phyloP scores from a whole-genome alignment of 2,797 vertebrate species.

The Pachyuromys duprasi region DNA sequence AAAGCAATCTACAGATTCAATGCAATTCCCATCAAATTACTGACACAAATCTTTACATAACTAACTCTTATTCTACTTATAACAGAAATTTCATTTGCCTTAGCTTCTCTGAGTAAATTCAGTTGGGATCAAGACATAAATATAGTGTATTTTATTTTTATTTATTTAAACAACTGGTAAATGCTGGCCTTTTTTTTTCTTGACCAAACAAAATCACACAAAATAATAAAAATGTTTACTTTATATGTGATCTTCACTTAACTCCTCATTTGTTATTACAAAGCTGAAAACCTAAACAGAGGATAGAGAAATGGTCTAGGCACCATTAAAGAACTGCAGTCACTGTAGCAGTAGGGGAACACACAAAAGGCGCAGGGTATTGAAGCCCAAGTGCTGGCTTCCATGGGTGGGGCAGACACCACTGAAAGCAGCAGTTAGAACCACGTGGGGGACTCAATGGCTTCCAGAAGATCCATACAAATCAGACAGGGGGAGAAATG shows the following conservation, averaged over 20 bases:
- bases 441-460: not conserved
- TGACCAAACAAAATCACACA: not conserved
- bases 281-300: not conserved
- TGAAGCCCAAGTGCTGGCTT: no score
- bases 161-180: not conserved
- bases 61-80: not conserved
- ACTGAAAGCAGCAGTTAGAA: not conserved
- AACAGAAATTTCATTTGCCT: not conserved
- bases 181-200: not conserved
- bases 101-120: not conserved
- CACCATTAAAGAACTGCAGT: not conserved
- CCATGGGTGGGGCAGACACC: not conserved
- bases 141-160: not conserved
- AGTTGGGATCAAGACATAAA: not conserved
- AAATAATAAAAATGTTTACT: not conserved
- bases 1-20: no score
- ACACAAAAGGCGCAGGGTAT: rapidly evolving
- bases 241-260: not conserved
- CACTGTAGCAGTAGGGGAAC: not conserved
- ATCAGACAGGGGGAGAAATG: not conserved
- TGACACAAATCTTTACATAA: no score
- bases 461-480: not conserved
- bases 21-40: no score
- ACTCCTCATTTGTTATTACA: not conserved
- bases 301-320: not conserved